phyloP scores from a whole-genome alignment of 2,113 vertebrate species.

The Ia io region DNA sequence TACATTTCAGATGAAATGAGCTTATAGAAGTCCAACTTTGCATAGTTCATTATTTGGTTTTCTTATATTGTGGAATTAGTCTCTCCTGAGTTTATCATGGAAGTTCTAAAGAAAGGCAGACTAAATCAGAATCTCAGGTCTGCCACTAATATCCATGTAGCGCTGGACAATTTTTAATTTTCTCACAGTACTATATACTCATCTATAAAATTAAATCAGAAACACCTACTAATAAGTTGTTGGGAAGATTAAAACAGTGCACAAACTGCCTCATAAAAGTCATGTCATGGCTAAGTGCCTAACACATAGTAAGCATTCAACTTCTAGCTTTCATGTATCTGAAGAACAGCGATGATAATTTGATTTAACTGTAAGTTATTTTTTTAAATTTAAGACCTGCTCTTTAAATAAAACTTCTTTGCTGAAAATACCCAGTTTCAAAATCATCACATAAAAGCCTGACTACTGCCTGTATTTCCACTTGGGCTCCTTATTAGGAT shows the following conservation, averaged over 20 bases:
- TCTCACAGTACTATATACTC: not conserved
- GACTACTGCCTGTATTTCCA: not conserved
- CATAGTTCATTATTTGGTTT: not conserved
- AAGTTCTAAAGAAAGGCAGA: not conserved
- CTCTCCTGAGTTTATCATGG: not conserved
- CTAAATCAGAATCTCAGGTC: not conserved
- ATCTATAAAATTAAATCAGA: not conserved
- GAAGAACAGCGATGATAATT: not conserved
- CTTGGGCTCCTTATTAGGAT: not conserved
- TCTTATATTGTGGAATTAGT: not conserved
- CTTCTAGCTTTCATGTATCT: not conserved
- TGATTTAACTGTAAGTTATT: not conserved
- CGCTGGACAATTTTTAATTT: not conserved
- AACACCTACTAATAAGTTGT: not conserved
- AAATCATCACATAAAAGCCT: not conserved
- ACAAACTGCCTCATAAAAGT: not conserved
- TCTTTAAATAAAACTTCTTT: slow-evolving; percentile 32
- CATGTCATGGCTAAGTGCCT: not conserved
- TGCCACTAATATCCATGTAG: not conserved
- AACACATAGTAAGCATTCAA: not conserved
- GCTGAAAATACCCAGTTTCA: not conserved
- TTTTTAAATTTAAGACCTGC: not conserved
- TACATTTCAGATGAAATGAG: not conserved
- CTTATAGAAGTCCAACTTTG: not conserved
- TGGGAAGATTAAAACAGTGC: not conserved